Base-by-base conservation (phyloP, 2,113 vertebrate species). In the Puffinus mauretanicus region DNA sequence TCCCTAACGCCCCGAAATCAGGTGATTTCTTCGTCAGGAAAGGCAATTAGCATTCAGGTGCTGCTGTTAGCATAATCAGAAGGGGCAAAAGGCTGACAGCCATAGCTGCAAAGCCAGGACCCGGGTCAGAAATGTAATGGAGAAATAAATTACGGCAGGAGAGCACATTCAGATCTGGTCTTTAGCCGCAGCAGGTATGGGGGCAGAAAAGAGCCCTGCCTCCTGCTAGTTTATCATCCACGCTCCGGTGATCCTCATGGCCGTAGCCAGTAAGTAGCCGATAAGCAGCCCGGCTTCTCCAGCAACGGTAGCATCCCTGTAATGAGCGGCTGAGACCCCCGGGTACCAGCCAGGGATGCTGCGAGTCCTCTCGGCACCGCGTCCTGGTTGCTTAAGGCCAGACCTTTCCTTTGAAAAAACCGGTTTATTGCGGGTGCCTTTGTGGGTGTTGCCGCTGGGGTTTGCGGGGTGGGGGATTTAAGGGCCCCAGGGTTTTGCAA, bases 131-230 rank as follows among this genome's bases (percentile, higher is more conserved):
- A 96, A 94, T 75, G 76, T 92, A 96, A 96, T 90, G 79, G 92
- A 96, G 94, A 96, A 98, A 98, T 94, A 95, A 97, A 98, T 97
- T 96, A 97, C n/a, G 20, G 82, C 88, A 91, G 92, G 88, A 77
- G 77, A 96, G 93, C 13, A 4, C 27, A 13, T 91, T 96, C 87
- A 86, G 93, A 94, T 77, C 49, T 40, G 46, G 91, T 46, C 86
- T 91, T 92, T 20, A 66, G 82, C 91, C 44, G 67, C 90, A 91
- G 86, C 60, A 86, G 93, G 54, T 71, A 71, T 13, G 66, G 77
- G 29, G 66, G 38, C 72, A 83, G 86, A 94, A 90, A 58, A 82
- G 44, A 95, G 71, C 54, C 87, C 58, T 94, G 82, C 70, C 55
- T 96, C 69, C 92, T 64, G 91, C 90, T 93, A 70, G 36, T 98